Evolutionary conservation across 2,113 vertebrate species (phyloP), one percentile per base, ranked within the genome.

Genomic region (Gadus chalcogrammus): DNA sequence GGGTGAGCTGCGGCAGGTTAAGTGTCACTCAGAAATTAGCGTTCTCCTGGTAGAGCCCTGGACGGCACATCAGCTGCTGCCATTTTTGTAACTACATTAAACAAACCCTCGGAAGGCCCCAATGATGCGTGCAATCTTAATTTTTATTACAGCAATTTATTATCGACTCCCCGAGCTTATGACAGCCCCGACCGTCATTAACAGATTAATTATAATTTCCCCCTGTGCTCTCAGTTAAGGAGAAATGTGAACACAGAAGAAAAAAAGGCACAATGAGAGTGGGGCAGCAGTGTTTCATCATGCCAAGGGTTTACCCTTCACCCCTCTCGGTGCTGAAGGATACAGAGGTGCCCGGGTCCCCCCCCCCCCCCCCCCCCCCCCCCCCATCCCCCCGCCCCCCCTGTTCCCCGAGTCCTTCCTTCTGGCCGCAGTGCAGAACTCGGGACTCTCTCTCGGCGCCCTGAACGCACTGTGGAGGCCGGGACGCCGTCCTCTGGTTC

Each of bases 141-240:
- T 92, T 93, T 93, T 94, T 94, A 94, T 94, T 93, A 94, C 91
- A 71, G 91, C 91, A 93, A 94, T 94, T 92, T 93, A 94, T 94
- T 94, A 94, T 90, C 84, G 79, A 88, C 89, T 93, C 92, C 91
- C 92, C 74, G 67, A 92, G 91, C 91, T 91, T 93, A 87, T 91
- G 90, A 92, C 92, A 93, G 91, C 91, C 87, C 88, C 87, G 84
- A 89, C 91, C 93, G 92, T 91, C 93, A 94, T 94, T 93, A 94
- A 92, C 92, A 93, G 91, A 93, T 94, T 94, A 93, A 94, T 93
- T 94, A 94, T 90, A 92, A 92, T 93, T 91, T 90, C 87, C 89
- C 88, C 87, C 84, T 79, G 86, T 72, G 84, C 86, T 90, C 78
- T 67, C 88, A 90, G 78, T 90, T 88, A 83, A 84, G 88, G 76